These are phyloP conservation scores for Electrophaes corylata DNA, from an alignment of 2,888 invertebrate species.

Conservation along the genomic window DNA sequence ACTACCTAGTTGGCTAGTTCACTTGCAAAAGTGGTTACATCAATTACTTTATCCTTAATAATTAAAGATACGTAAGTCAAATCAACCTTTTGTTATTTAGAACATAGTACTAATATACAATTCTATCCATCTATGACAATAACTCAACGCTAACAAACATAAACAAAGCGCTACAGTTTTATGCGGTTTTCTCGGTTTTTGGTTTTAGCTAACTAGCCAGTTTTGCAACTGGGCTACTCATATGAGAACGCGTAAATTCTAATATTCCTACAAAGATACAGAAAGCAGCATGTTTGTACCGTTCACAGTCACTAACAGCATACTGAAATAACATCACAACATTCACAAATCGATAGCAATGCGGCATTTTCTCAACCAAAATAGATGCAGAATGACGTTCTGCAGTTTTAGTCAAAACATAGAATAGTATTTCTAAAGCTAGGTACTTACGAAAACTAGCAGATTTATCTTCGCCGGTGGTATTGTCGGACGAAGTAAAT, in stretches of 20 bases:
- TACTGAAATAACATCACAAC: conserved; percentile 42
- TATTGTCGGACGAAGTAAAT: conserved; percentile 51
- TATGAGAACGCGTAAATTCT: neutral
- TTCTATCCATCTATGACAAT: no score
- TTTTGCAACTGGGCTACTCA: no score
- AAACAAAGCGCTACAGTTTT: no score
- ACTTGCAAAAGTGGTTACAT: no score
- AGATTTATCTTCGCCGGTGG: conserved; percentile 56
- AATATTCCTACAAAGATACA: neutral
- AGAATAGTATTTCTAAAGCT: conserved; percentile 37
- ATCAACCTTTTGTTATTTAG: no score
- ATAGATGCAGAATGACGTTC: conserved; percentile 27
- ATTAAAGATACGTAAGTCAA: no score
- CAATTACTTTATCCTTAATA: no score
- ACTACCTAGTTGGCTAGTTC: no score
- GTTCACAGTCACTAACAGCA: conserved; percentile 48
- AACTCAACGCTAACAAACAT: no score
- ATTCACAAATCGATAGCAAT: conserved; percentile 71
- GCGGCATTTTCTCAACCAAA: conserved; percentile 57
- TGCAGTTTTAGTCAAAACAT: conserved; percentile 40
- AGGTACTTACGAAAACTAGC: conserved; percentile 68
- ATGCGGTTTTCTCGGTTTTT: no score
- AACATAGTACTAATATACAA: no score
- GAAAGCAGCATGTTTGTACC: conserved; percentile 38
- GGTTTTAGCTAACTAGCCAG: no score